phyloP scores from a whole-genome alignment of 92 coral and sea anemone species.

The Ricordea florida region DNA sequence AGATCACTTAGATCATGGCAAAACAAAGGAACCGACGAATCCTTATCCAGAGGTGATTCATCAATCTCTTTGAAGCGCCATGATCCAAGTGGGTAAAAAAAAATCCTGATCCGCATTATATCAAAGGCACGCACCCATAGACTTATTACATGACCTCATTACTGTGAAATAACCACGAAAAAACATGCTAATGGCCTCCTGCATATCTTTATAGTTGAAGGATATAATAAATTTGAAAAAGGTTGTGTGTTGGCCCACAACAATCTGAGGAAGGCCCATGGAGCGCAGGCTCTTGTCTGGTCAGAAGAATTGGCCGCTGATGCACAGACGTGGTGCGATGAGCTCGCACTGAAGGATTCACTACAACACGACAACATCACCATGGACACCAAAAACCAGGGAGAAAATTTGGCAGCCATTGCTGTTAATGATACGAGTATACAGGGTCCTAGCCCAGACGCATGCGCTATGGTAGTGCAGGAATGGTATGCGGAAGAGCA shows the following conservation, averaged over 20 bases:
- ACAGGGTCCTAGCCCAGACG: conserved; percentile 17
- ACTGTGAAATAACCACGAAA: too few relatives aligned
- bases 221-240: conserved; percentile 50
- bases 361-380: conserved; percentile 69
- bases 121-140: too few relatives aligned
- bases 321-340: conserved; percentile 80
- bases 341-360: conserved; percentile 55
- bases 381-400: conserved; percentile 55
- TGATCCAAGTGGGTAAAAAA: too few relatives aligned
- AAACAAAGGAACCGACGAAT: too few relatives aligned
- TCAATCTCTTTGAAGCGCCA: too few relatives aligned
- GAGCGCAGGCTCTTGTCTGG: conserved; percentile 72
- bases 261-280: conserved; percentile 64
- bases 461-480: conserved; percentile 52
- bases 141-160: too few relatives aligned
- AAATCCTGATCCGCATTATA: too few relatives aligned
- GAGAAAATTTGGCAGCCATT: conserved; percentile 85
- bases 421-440: conserved; percentile 33
- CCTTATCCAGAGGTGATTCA: too few relatives aligned
- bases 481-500: conserved; percentile 74
- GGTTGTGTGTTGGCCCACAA: conserved; percentile 79
- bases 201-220: too few relatives aligned
- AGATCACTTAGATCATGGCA: too few relatives aligned
- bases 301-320: conserved; percentile 69
- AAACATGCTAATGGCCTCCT: too few relatives aligned